A percentile compares a stretch with the other conserved stretches of the same genome.
phyloP scores from a whole-genome alignment of 2,797 vertebrate species.

The Tachyglossus aculeatus region DNA sequence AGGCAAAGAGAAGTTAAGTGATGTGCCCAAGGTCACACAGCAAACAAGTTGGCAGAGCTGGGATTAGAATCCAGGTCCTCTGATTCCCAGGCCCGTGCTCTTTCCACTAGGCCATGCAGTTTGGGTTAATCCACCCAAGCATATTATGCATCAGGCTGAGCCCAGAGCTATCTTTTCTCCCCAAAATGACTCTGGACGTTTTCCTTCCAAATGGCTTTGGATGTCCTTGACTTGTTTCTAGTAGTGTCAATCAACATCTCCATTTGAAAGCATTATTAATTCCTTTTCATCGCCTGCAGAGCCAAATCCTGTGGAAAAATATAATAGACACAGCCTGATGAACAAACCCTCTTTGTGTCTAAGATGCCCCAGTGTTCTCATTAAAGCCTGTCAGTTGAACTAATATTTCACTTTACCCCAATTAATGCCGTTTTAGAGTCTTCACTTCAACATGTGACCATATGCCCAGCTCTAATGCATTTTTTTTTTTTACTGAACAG shows the following conservation, averaged over 20 bases:
- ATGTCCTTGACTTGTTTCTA: constrained; percentile 33
- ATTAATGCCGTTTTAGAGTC: not conserved
- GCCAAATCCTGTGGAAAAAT: not conserved
- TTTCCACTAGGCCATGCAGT: too few relatives aligned
- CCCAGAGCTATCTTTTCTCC: constrained; percentile 55
- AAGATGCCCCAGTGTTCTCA: not conserved
- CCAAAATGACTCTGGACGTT: constrained; percentile 52
- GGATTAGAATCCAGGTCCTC: too few relatives aligned
- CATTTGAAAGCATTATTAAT: constrained; percentile 2
- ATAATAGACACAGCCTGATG: not conserved
- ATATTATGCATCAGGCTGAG: constrained; percentile 31
- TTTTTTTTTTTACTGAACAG: not conserved
- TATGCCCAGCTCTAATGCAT: not conserved
- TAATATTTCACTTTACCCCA: too few relatives aligned
- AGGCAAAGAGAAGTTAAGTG: too few relatives aligned
- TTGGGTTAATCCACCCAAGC: too few relatives aligned
- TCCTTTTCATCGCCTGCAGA: constrained; percentile 3
- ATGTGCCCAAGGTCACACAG: too few relatives aligned
- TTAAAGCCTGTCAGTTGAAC: not conserved
- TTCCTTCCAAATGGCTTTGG: constrained; percentile 24
- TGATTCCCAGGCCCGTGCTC: too few relatives aligned
- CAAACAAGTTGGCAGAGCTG: too few relatives aligned
- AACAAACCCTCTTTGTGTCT: constrained; percentile 27
- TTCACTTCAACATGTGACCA: not conserved
- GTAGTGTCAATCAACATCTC: constrained; percentile 2